Evolutionary conservation across 2,797 vertebrate species (phyloP).

Genomic region (Limosa lapponica): DNA sequence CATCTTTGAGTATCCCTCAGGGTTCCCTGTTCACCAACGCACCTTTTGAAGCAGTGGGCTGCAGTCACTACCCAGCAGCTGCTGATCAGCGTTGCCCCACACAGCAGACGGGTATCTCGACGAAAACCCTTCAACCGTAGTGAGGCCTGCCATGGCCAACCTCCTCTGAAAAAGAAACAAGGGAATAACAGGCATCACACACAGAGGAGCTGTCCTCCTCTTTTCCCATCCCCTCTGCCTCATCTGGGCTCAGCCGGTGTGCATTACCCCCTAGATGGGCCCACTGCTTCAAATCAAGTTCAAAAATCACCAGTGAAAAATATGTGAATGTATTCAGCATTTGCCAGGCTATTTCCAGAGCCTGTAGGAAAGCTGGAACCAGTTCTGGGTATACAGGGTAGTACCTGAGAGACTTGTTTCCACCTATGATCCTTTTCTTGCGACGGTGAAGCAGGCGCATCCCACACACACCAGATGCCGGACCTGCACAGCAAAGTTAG

Average conservation of each 20-base stretch:
- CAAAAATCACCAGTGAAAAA: neutral
- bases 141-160: conserved; percentile 93
- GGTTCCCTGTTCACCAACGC: neutral
- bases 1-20: rapidly evolving
- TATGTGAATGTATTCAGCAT: neutral
- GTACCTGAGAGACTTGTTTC: conserved; percentile 87
- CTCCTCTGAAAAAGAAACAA: conserved; percentile 77
- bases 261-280: neutral
- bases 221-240: neutral
- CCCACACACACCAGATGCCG: conserved; percentile 59
- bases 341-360: neutral
- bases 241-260: neutral
- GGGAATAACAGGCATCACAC: neutral
- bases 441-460: conserved; percentile 73
- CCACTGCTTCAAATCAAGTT: neutral
- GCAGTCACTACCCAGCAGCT: conserved; percentile 89
- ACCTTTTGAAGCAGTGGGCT: conserved; percentile 94
- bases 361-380: neutral
- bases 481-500: conserved; percentile 49
- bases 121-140: conserved; percentile 85
- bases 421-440: conserved; percentile 87
- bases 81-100: conserved; percentile 86
- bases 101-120: conserved; percentile 84
- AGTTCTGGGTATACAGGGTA: neutral
- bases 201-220: neutral